Evolutionary conservation across 2,113 vertebrate genomes (phyloP).

Genomic region (Myrmophylax atrothorax): DNA sequence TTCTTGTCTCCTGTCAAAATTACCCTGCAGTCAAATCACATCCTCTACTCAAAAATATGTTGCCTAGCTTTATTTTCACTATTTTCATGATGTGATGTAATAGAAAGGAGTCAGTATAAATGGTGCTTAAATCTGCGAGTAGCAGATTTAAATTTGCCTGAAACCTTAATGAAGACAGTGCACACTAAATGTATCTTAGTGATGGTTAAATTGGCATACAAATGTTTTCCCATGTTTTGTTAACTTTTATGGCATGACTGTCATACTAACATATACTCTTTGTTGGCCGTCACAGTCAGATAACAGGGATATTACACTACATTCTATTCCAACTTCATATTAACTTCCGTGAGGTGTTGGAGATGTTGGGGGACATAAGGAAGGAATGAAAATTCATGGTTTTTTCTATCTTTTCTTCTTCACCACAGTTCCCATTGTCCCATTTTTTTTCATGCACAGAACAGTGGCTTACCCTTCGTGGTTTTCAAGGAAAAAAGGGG

Average conservation of each 20-base stretch:
- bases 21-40: rapidly evolving
- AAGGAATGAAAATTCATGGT: not conserved
- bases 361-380: not conserved
- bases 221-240: not conserved
- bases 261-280: not conserved
- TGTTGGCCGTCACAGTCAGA: not conserved
- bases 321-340: not conserved
- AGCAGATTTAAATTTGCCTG: not conserved
- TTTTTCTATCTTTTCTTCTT: not conserved
- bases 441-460: not conserved
- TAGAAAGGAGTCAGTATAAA: not conserved
- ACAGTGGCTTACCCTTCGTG: not conserved
- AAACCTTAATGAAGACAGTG: not conserved
- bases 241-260: not conserved
- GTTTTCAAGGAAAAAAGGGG: not conserved
- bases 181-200: not conserved
- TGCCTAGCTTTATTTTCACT: not conserved
- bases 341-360: not conserved
- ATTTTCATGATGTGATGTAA: not conserved
- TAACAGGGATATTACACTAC: not conserved
- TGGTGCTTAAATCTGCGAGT: not conserved
- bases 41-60: not conserved
- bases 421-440: not conserved
- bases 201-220: not conserved
- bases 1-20: not conserved